These are phyloP conservation scores for Hemiscyllium ocellatum DNA, from an alignment of 2,113 vertebrate genomes.

Conservation along the genomic window DNA sequence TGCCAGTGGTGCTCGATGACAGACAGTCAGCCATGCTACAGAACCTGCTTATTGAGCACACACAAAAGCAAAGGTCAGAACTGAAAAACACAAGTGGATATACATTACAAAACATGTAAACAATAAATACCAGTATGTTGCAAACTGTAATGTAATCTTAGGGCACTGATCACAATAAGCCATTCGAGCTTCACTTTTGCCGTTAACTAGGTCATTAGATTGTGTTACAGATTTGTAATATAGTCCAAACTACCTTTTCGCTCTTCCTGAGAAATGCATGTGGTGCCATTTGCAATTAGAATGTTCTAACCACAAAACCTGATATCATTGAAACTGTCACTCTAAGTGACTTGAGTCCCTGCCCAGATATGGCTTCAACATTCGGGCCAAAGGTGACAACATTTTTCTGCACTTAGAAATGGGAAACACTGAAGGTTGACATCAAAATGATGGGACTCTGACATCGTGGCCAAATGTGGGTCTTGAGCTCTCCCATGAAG, in stretches of 20 bases:
- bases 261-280: neutral
- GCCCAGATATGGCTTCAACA: neutral
- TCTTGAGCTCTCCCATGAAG: neutral
- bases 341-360: neutral
- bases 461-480: neutral
- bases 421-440: too few species aligned
- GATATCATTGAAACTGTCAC: neutral
- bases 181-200: neutral
- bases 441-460: neutral
- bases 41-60: neutral
- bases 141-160: neutral
- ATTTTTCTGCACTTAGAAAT: neutral
- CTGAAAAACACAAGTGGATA: neutral
- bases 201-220: neutral
- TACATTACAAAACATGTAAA: neutral
- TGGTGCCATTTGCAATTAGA: neutral
- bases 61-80: neutral
- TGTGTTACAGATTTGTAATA: neutral
- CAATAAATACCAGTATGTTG: neutral
- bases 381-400: neutral
- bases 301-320: neutral
- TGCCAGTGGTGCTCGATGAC: neutral
- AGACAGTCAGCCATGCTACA: neutral
- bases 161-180: neutral
- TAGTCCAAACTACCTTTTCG: neutral